A percentile compares a stretch with the other conserved stretches of the same genome.
Conservation (phyloP, 2,113 vertebrate species). For the Hoplias malabaricus region DNA sequence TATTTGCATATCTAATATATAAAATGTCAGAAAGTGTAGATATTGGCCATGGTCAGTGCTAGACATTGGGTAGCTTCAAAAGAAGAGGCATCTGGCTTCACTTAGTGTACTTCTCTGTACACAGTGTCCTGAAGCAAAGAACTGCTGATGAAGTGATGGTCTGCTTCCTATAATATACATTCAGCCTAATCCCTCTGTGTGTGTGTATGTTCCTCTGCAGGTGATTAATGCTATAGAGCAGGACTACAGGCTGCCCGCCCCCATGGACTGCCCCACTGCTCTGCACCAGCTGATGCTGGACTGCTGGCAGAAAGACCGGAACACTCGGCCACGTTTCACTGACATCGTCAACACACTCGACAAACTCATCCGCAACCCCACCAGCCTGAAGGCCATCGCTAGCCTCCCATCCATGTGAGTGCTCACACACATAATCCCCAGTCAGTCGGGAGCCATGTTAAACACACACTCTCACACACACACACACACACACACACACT, state of each 20-base stretch:
- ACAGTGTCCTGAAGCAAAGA: not conserved
- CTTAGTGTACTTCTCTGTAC: not conserved
- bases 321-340: slow-evolving; percentile 90
- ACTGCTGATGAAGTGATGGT: not conserved
- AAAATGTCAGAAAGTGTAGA: too few species aligned
- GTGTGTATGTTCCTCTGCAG: slow-evolving; percentile 61
- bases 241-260: slow-evolving; percentile 94
- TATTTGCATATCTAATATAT: too few species aligned
- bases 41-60: too few species aligned
- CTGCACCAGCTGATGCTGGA: slow-evolving; percentile 98
- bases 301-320: slow-evolving; percentile 99
- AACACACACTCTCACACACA: not conserved
- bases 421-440: not conserved
- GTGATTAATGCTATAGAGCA: slow-evolving; percentile 98
- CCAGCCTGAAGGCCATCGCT: slow-evolving; percentile 95
- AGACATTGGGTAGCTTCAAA: too few species aligned
- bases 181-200: not conserved
- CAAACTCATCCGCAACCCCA: slow-evolving; percentile 98
- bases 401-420: slow-evolving; percentile 97
- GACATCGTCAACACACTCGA: slow-evolving; percentile 97
- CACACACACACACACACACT: not conserved
- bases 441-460: not conserved
- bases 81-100: too few species aligned
- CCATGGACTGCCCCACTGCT: slow-evolving; percentile 96
- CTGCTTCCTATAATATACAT: not conserved